phyloP scores from a whole-genome alignment of 2,113 vertebrate genomes.

The Heterocephalus glaber region DNA sequence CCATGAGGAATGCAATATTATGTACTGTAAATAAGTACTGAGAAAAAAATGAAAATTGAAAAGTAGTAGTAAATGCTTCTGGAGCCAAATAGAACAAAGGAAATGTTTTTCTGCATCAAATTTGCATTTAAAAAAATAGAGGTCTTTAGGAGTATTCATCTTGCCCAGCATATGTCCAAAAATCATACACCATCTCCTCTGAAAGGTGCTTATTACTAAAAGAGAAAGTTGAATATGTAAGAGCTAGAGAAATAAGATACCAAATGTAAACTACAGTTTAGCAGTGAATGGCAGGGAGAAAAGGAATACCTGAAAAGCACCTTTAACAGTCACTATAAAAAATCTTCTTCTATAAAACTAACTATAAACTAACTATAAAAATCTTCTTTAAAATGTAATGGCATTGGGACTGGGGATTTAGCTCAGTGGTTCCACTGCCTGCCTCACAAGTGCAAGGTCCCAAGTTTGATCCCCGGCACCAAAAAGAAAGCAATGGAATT shows the following conservation, averaged over 20 bases:
- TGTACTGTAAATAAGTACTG: not conserved
- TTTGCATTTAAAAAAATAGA: constrained; percentile 34
- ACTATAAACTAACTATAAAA: constrained; percentile 42
- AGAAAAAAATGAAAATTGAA: not conserved
- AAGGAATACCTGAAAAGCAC: not conserved
- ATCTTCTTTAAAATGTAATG: not conserved
- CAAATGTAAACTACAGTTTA: not conserved
- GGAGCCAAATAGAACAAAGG: not conserved
- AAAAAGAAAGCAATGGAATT: no score
- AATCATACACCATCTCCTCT: not conserved
- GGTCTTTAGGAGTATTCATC: not conserved
- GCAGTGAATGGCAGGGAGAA: not conserved
- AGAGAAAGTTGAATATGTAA: constrained; percentile 34
- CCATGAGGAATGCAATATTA: not conserved
- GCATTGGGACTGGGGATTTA: no score
- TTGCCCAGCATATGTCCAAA: constrained; percentile 3
- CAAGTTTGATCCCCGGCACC: no score
- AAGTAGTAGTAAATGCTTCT: not conserved
- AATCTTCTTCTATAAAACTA: not conserved
- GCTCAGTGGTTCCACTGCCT: no score
- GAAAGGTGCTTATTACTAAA: not conserved
- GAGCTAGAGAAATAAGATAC: not conserved
- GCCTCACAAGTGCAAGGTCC: no score
- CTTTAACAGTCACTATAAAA: constrained; percentile 16
- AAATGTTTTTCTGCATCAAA: not conserved